These are phyloP conservation scores for Orthonychiurus folsomi DNA, from an alignment of 2,888 invertebrate genomes.

Conservation along the genomic window DNA sequence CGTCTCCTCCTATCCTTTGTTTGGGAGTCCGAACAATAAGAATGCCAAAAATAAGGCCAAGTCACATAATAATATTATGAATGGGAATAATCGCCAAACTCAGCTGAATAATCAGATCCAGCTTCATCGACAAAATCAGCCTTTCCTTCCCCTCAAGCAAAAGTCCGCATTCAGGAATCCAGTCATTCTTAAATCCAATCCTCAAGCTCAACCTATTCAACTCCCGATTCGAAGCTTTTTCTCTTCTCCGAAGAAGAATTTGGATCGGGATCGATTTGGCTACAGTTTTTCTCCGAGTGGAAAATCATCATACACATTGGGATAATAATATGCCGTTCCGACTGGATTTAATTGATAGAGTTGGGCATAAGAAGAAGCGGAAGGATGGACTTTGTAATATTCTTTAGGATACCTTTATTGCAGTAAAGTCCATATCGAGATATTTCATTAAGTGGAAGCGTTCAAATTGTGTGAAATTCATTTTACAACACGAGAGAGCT, in stretches of 20 bases:
- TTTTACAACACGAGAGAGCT: too few species aligned
- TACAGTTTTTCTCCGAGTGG: constrained; percentile 10
- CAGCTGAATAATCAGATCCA: constrained; percentile 1
- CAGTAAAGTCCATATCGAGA: too few species aligned
- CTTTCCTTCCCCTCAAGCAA: constrained; percentile 8
- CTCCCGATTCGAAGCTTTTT: not conserved
- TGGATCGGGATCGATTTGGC: not conserved
- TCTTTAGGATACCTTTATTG: constrained; percentile 23
- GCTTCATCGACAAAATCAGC: constrained; percentile 14
- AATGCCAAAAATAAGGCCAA: constrained; percentile 23
- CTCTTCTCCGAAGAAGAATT: not conserved
- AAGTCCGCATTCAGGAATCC: not conserved
- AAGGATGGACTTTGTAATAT: constrained; percentile 29
- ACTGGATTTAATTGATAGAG: constrained; percentile 26
- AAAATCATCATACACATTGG: constrained; percentile 14
- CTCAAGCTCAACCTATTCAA: not conserved
- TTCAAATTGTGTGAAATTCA: too few species aligned
- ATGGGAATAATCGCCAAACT: constrained; percentile 8
- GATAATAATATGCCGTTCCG: constrained; percentile 38
- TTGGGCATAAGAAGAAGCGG: constrained; percentile 26
- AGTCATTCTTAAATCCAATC: not conserved
- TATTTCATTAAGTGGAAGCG: too few species aligned
- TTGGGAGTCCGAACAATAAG: constrained; percentile 22
- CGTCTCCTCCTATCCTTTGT: constrained; percentile 13
- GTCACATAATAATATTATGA: not conserved